Conservation (phyloP, 1,140 invertebrate species). For the Anastatus disparis region DNA sequence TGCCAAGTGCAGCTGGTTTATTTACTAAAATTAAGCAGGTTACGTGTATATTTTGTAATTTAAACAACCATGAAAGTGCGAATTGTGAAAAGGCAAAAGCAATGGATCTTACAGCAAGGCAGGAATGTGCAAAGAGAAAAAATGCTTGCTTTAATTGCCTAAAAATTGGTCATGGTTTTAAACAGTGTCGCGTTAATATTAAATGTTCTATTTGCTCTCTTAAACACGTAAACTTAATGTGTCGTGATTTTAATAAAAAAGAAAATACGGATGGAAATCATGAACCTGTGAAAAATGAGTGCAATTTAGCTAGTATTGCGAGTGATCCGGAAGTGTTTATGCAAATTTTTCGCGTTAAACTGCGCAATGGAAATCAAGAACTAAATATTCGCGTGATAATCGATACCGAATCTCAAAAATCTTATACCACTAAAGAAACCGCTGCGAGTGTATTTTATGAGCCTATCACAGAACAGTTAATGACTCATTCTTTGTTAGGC, state of each 20-base stretch:
- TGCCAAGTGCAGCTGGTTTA: slow-evolving; percentile 32
- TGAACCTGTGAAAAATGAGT: background rate
- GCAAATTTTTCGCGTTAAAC: slow-evolving; percentile 19
- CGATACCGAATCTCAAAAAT: slow-evolving; percentile 38
- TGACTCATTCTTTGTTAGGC: slow-evolving; percentile 34
- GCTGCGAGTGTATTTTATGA: slow-evolving; percentile 19
- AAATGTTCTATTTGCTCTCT: slow-evolving; percentile 17
- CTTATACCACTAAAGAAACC: slow-evolving; percentile 23
- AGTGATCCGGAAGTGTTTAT: slow-evolving; percentile 34
- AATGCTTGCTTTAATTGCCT: slow-evolving; percentile 35
- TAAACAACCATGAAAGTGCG: slow-evolving; percentile 5
- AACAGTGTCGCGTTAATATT: slow-evolving; percentile 24
- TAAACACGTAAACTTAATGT: slow-evolving; percentile 33
- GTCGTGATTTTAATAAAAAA: background rate
- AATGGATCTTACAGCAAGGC: slow-evolving; percentile 26
- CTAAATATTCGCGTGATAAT: slow-evolving; percentile 32
- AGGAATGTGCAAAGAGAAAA: slow-evolving; percentile 5
- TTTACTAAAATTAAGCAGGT: slow-evolving; percentile 16
- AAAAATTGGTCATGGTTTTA: slow-evolving; percentile 19
- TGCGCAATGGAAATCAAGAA: slow-evolving; percentile 2
- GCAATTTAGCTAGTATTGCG: slow-evolving; percentile 4
- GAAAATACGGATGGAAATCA: background rate
- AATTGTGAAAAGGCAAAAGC: slow-evolving; percentile 29
- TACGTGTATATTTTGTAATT: slow-evolving; percentile 38
- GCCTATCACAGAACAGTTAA: background rate